phyloP scores from a whole-genome alignment of 2,113 vertebrate species.

The Nanorana parkeri region DNA sequence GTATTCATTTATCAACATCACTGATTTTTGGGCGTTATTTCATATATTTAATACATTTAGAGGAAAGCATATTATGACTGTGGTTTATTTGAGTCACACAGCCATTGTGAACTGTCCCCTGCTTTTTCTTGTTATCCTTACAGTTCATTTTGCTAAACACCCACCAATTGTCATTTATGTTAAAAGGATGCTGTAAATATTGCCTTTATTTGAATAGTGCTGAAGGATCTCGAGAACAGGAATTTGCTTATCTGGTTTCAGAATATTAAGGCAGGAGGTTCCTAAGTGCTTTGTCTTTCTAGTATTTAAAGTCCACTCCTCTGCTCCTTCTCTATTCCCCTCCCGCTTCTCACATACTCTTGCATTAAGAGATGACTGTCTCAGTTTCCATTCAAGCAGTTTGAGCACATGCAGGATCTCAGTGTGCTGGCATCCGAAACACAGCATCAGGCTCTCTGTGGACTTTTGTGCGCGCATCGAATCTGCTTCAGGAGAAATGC shows the following conservation, averaged over 20 bases:
- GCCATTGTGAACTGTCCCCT: too few relatives aligned
- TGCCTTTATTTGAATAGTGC: not conserved
- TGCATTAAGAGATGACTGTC: slow-evolving; percentile 57
- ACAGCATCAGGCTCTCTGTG: slow-evolving; percentile 44
- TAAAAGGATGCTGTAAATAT: not conserved
- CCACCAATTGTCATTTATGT: not conserved
- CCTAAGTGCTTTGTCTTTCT: slow-evolving; percentile 39
- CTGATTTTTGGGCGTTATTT: too few relatives aligned
- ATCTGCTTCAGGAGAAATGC: slow-evolving; percentile 41
- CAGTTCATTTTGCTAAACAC: too few relatives aligned
- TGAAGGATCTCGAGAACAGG: not conserved
- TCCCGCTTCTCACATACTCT: slow-evolving; percentile 56
- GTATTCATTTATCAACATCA: too few relatives aligned
- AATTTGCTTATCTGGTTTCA: slow-evolving; percentile 29
- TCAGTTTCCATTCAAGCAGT: slow-evolving; percentile 52
- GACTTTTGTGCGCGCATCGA: slow-evolving; percentile 25
- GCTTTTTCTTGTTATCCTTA: not conserved
- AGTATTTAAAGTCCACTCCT: slow-evolving; percentile 55
- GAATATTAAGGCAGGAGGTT: slow-evolving; percentile 40
- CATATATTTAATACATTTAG: too few relatives aligned
- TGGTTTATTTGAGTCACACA: too few relatives aligned
- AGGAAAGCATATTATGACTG: too few relatives aligned
- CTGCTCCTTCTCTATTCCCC: slow-evolving; percentile 46
- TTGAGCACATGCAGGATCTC: slow-evolving; percentile 49
- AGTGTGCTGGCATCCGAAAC: slow-evolving; percentile 54